Conservation (phyloP, 30 jellyfish, hydroid and myxozoan genomes). For the Calvadosia cruxmelitensis region DNA sequence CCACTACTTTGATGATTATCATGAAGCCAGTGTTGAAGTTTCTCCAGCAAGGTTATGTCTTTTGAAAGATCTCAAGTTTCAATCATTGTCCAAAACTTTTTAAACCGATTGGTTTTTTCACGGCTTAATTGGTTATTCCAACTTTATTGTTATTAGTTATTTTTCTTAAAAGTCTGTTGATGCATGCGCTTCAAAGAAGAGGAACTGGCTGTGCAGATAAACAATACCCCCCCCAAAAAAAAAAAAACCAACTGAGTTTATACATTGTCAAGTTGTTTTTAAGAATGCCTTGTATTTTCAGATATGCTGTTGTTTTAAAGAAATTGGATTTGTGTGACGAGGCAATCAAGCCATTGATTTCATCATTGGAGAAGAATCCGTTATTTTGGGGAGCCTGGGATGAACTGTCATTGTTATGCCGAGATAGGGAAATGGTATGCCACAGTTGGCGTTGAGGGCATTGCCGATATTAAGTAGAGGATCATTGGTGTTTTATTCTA, state of each 20-base stretch:
- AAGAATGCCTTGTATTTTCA: background rate
- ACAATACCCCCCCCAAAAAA: background rate
- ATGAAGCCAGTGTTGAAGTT: too few relatives aligned
- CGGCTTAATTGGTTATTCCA: background rate
- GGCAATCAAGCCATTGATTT: constrained; percentile 40
- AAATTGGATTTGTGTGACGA: constrained; percentile 38
- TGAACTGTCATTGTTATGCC: constrained; percentile 65
- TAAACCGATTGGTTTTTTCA: constrained; percentile 5
- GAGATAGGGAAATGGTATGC: constrained; percentile 77
- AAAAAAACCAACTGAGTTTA: background rate
- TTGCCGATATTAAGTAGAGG: too few relatives aligned
- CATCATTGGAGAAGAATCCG: constrained; percentile 75
- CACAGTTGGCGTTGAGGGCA: too few relatives aligned
- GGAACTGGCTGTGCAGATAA: too few relatives aligned
- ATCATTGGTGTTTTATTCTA: too few relatives aligned
- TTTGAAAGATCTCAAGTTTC: too few relatives aligned
- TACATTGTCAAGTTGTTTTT: background rate
- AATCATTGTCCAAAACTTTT: too few relatives aligned
- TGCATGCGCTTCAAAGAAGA: too few relatives aligned
- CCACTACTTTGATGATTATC: too few relatives aligned
- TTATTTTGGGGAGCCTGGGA: constrained; percentile 92
- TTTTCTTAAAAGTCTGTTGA: too few relatives aligned
- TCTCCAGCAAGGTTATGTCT: too few relatives aligned
- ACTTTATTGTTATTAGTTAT: too few relatives aligned
- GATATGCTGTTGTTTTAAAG: constrained; percentile 76